Conservation (phyloP, 2,888 invertebrate species). For the Monopis laevigella region DNA sequence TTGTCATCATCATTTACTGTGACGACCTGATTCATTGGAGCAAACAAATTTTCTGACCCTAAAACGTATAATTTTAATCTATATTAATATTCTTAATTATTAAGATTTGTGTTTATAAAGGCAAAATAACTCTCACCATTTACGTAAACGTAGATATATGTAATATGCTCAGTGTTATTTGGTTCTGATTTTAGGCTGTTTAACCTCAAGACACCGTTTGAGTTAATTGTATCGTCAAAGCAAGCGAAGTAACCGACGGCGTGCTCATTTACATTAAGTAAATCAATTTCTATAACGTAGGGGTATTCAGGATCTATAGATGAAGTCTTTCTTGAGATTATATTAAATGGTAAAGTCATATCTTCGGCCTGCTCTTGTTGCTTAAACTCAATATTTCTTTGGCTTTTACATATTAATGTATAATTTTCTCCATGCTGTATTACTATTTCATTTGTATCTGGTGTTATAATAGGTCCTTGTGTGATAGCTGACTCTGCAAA, state of each 20-base stretch:
- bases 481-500: conserved; percentile 10
- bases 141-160: conserved; percentile 55
- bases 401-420: conserved; percentile 43
- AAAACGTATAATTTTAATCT: conserved; percentile 38
- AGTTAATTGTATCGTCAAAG: conserved; percentile 43
- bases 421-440: conserved; percentile 49
- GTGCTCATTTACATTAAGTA: conserved; percentile 47
- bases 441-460: conserved; percentile 38
- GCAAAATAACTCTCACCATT: conserved; percentile 50
- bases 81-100: neutral
- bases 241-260: conserved; percentile 69
- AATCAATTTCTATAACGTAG: conserved; percentile 51
- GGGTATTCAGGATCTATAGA: conserved; percentile 28
- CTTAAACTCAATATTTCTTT: conserved; percentile 33
- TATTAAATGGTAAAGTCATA: conserved; percentile 28
- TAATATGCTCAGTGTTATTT: conserved; percentile 35
- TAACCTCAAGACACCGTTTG: conserved; percentile 26
- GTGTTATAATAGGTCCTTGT: conserved; percentile 41
- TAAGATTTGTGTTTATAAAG: neutral
- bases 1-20: conserved; percentile 31
- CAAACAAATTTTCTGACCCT: conserved; percentile 47
- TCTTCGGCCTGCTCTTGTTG: conserved; percentile 47
- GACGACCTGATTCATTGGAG: conserved; percentile 47
- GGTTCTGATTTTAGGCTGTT: conserved; percentile 40
- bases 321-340: conserved; percentile 22